These are phyloP conservation scores for Apodemus sylvaticus DNA, from an alignment of 2,113 vertebrate species.

Conservation along the genomic window DNA sequence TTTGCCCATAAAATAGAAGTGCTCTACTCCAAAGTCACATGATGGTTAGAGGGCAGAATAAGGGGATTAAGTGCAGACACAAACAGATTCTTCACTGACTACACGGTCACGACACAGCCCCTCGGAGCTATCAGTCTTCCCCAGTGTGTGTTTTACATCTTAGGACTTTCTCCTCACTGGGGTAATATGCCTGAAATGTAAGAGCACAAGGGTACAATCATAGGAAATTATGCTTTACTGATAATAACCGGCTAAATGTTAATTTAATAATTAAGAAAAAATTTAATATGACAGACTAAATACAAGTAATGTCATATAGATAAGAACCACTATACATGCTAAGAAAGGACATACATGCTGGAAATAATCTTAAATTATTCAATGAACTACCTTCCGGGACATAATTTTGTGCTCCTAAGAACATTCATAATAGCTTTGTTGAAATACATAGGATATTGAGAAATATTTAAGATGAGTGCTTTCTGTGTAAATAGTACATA, in stretches of 20 bases:
- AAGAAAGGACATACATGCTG: background rate
- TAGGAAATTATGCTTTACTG: background rate
- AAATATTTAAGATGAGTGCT: background rate
- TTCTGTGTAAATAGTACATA: background rate
- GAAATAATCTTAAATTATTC: background rate
- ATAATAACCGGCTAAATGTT: background rate
- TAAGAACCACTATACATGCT: background rate
- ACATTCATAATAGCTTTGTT: background rate
- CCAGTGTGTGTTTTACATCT: background rate
- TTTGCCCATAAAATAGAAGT: background rate
- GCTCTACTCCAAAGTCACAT: background rate
- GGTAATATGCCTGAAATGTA: background rate
- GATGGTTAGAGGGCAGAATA: background rate
- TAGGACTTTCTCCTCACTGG: background rate
- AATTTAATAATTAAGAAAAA: background rate
- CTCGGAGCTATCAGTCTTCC: background rate
- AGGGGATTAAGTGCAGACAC: background rate
- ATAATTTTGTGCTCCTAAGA: background rate
- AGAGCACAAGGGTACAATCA: background rate
- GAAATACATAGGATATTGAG: background rate
- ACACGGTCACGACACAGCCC: background rate
- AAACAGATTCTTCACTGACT: background rate
- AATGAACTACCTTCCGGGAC: background rate
- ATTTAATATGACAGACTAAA: background rate
- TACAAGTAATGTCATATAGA: background rate